These are phyloP conservation scores for Rhyacophila evoluta DNA, from an alignment of 2,888 invertebrate species.

Conservation along the genomic window DNA sequence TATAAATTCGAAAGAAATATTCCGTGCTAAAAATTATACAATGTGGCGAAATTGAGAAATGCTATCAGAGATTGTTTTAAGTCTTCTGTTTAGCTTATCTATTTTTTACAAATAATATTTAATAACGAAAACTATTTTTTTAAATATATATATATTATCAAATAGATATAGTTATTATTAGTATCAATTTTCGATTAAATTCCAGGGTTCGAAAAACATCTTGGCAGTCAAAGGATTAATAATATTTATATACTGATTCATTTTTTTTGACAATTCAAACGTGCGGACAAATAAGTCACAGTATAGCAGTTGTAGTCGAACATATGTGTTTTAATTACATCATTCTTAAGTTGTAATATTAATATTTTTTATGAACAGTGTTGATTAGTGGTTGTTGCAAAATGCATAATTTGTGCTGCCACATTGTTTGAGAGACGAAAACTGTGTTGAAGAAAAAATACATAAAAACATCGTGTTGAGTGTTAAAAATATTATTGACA, in stretches of 20 bases:
- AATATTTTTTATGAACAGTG: not conserved
- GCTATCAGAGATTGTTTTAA: no score
- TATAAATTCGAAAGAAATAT: no score
- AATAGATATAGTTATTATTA: no score
- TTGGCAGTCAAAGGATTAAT: no score
- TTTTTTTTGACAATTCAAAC: not conserved
- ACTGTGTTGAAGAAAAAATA: not conserved
- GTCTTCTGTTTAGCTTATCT: no score
- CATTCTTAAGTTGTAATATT: not conserved
- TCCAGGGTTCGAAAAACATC: no score
- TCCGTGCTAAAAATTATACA: no score
- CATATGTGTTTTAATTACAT: not conserved
- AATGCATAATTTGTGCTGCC: not conserved
- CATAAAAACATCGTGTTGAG: not conserved
- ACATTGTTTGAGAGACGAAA: not conserved
- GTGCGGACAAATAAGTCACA: not conserved
- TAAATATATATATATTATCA: no score
- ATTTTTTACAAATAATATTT: no score
- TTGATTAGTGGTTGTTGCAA: not conserved
- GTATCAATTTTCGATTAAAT: no score
- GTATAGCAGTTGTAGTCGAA: not conserved
- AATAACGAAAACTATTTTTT: no score
- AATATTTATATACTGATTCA: not conserved
- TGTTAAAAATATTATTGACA: constrained; percentile 17
- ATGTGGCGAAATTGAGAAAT: no score